Evolutionary conservation across 92 coral and sea anemone species (phyloP).

Genomic region (Epizoanthus stellaris): DNA sequence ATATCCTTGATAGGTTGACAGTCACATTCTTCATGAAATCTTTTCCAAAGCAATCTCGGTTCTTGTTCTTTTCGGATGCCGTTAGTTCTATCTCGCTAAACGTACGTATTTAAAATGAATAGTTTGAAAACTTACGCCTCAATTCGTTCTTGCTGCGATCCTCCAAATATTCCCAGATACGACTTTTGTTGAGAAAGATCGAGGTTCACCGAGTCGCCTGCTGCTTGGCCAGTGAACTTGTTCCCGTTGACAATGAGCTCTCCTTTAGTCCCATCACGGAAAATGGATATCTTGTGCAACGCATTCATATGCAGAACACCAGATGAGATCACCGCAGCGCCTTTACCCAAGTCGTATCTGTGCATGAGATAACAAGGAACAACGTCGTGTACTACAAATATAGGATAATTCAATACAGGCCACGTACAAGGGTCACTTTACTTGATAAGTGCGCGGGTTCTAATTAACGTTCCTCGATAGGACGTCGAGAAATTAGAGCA

Average conservation of each 20-base stretch:
- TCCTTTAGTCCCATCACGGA: slow-evolving; percentile 10
- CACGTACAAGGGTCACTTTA: too few species aligned
- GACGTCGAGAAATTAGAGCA: too few species aligned
- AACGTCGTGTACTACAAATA: too few species aligned
- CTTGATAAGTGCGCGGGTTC: too few species aligned
- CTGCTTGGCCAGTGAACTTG: slow-evolving; percentile 22
- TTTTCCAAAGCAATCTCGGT: too few species aligned
- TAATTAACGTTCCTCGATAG: too few species aligned
- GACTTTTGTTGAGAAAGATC: slow-evolving; percentile 13
- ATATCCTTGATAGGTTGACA: not conserved
- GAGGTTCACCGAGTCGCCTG: not conserved
- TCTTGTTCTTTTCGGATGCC: too few species aligned
- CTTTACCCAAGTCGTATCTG: slow-evolving; percentile 27
- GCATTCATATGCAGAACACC: not conserved
- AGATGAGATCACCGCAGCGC: not conserved
- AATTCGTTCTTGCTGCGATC: slow-evolving; percentile 1
- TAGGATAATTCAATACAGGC: too few species aligned
- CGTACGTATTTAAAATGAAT: not conserved
- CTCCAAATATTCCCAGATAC: slow-evolving; percentile 34
- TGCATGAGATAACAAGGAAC: not conserved
- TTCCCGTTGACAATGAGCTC: slow-evolving; percentile 21
- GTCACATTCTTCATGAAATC: not conserved
- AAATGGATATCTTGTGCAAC: slow-evolving; percentile 15
- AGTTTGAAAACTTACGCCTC: slow-evolving; percentile 17
- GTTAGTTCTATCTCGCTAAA: not conserved